phyloP scores from a whole-genome alignment of 2,113 vertebrate species.

The Columba janthina region DNA sequence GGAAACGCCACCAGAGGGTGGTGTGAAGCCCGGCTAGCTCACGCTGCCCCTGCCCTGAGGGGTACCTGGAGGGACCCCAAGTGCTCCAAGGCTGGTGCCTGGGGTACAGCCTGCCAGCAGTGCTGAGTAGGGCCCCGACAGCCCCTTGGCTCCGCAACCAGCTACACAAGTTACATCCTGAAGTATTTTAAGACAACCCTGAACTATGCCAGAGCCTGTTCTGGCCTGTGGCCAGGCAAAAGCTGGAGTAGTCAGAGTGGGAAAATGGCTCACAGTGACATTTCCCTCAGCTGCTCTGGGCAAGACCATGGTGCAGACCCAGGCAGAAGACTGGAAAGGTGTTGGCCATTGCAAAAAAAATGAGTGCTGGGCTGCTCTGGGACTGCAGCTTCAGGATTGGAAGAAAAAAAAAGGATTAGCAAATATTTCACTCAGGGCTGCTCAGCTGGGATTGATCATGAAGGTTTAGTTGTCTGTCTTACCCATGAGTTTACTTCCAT shows the following conservation, averaged over 20 bases:
- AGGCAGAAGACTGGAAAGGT: not conserved
- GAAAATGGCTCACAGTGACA: not conserved
- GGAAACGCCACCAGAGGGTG: not conserved
- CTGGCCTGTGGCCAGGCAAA: not conserved
- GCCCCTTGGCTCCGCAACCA: not conserved
- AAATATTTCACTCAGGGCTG: not conserved
- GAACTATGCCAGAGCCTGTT: not conserved
- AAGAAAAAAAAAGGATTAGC: no score
- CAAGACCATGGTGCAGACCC: not conserved
- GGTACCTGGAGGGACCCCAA: not conserved
- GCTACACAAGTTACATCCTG: not conserved
- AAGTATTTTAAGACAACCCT: not conserved
- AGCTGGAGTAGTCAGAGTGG: not conserved
- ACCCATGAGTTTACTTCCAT: not conserved
- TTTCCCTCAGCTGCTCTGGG: not conserved
- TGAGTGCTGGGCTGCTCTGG: not conserved
- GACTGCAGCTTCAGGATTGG: not conserved
- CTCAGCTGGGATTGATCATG: not conserved
- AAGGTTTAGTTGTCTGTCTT: not conserved
- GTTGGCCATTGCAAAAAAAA: not conserved
- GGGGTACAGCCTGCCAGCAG: accelerated
- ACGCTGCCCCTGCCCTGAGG: not conserved
- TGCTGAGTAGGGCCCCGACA: not conserved
- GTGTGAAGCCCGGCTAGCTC: not conserved
- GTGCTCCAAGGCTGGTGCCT: accelerated